phyloP scores from a whole-genome alignment of 2,797 vertebrate species.

The Hephaestus fuliginosus region DNA sequence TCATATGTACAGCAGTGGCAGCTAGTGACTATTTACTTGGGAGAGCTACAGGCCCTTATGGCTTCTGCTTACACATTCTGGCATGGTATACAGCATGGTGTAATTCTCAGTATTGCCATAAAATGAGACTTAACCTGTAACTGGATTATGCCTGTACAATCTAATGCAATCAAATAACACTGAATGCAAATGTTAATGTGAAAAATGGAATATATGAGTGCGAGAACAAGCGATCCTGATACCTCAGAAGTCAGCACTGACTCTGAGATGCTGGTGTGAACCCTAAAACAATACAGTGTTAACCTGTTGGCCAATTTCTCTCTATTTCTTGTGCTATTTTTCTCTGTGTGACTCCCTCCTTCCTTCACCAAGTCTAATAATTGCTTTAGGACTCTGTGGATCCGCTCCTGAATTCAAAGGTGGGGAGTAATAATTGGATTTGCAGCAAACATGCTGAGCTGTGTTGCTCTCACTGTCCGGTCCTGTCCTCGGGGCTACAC shows the following conservation, averaged over 20 bases:
- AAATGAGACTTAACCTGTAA: slow-evolving; percentile 5
- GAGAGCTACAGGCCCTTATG: not conserved
- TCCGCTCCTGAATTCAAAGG: slow-evolving; percentile 90
- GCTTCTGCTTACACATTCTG: not conserved
- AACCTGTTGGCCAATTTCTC: slow-evolving; percentile 60
- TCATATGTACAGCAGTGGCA: not conserved
- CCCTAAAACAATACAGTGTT: slow-evolving; percentile 81
- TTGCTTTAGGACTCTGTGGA: slow-evolving; percentile 91
- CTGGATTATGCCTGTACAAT: not conserved
- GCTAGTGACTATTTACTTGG: not conserved
- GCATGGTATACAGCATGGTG: not conserved
- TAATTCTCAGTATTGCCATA: not conserved
- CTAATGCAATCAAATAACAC: not conserved
- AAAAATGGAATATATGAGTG: slow-evolving; percentile 5
- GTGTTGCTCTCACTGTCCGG: slow-evolving; percentile 87
- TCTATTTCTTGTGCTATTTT: slow-evolving; percentile 35
- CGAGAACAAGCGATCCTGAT: slow-evolving; percentile 23
- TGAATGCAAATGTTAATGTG: not conserved
- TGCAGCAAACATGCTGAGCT: slow-evolving; percentile 92
- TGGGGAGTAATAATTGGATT: slow-evolving; percentile 92
- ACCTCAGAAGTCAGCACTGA: slow-evolving; percentile 25
- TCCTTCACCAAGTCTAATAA: slow-evolving; percentile 84
- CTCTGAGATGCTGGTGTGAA: slow-evolving; percentile 53
- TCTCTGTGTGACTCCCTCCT: slow-evolving; percentile 45
- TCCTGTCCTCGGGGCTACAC: slow-evolving; percentile 84